phyloP scores from a whole-genome alignment of 2,113 vertebrate genomes.

The Herpailurus yagouaroundi region DNA sequence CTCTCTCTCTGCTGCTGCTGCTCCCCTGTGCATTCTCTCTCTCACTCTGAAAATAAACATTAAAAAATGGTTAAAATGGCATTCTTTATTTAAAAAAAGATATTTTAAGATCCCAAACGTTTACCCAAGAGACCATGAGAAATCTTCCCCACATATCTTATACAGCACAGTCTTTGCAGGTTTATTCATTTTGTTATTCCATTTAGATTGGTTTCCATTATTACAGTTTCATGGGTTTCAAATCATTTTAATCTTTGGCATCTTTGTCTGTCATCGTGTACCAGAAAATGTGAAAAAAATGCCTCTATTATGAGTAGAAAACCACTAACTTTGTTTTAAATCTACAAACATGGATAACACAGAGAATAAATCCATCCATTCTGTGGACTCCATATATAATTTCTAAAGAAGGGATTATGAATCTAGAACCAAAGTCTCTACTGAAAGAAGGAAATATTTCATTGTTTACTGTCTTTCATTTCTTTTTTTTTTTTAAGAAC shows the following conservation, averaged over 20 bases:
- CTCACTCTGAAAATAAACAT: no score
- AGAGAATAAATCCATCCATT: not conserved
- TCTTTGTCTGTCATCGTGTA: not conserved
- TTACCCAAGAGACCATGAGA: not conserved
- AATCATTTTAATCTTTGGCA: conserved; percentile 55
- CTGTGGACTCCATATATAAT: not conserved
- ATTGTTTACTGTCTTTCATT: not conserved
- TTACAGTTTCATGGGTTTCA: conserved; percentile 11
- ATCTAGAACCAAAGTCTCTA: not conserved
- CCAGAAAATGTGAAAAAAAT: not conserved
- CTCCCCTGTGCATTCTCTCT: no score
- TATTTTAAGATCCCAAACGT: not conserved
- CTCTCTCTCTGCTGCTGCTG: no score
- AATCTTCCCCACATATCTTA: not conserved
- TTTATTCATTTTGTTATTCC: not conserved
- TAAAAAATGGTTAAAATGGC: no score
- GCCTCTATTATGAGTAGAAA: conserved; percentile 11
- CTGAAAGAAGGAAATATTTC: not conserved
- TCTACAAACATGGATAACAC: conserved; percentile 19
- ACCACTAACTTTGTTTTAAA: conserved; percentile 21
- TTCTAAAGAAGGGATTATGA: conserved; percentile 11
- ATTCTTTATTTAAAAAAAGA: not conserved
- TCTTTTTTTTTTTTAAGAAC: not conserved
- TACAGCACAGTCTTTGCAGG: not conserved
- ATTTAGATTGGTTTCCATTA: conserved; percentile 28